Evolutionary conservation across 2,797 vertebrate genomes (phyloP).

Genomic region (Xerus rutilus): DNA sequence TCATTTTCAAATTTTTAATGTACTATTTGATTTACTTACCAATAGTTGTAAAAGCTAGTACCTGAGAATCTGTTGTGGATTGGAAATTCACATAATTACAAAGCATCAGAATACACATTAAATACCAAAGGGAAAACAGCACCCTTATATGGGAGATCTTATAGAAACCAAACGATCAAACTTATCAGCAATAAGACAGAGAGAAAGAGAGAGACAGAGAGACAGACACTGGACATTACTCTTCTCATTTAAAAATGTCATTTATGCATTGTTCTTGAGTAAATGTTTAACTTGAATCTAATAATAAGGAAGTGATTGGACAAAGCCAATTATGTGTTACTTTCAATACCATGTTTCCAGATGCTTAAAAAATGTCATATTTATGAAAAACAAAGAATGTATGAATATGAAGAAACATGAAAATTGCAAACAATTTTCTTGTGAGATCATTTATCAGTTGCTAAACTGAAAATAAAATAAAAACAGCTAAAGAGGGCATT

Average conservation of each 20-base stretch:
- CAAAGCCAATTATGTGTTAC: background rate
- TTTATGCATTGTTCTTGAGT: slow-evolving; percentile 12
- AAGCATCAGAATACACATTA: background rate
- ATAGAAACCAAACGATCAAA: background rate
- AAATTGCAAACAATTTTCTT: background rate
- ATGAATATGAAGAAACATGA: background rate
- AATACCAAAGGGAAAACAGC: background rate
- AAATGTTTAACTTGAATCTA: slow-evolving; percentile 58
- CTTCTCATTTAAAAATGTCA: background rate
- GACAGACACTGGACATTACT: background rate
- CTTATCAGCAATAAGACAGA: background rate
- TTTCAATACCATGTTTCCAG: background rate
- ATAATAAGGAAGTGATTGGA: background rate
- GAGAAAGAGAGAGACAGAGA: background rate
- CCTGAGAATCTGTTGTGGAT: background rate
- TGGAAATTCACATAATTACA: slow-evolving; percentile 1
- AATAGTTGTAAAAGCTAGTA: background rate
- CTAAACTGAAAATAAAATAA: slow-evolving; percentile 36
- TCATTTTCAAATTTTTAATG: background rate
- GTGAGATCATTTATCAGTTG: background rate
- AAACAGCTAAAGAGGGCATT: background rate
- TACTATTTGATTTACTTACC: background rate
- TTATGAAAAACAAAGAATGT: background rate
- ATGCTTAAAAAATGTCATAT: slow-evolving; percentile 8
- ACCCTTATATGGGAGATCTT: background rate